Evolutionary conservation across 2,113 vertebrate genomes (phyloP).

Genomic region (Eudorcas thomsonii): DNA sequence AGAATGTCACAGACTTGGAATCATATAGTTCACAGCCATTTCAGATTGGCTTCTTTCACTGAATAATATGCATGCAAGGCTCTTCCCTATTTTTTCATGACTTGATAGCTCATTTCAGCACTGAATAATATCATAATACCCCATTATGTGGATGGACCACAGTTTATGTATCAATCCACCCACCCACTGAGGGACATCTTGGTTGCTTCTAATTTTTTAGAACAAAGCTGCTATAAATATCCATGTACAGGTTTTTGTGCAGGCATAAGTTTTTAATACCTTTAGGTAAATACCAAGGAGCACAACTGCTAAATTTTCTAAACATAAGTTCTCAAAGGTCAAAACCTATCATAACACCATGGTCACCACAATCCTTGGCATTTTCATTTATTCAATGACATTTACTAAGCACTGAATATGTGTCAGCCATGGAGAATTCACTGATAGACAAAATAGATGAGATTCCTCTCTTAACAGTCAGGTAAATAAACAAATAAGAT

Average conservation of each 20-base stretch:
- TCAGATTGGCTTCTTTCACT: not conserved
- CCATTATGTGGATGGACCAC: not conserved
- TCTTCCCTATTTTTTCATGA: not conserved
- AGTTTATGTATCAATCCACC: not conserved
- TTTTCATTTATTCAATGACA: not conserved
- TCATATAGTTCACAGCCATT: not conserved
- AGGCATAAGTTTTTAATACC: not conserved
- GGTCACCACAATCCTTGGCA: not conserved
- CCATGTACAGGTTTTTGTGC: not conserved
- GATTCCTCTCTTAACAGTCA: not conserved
- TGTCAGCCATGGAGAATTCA: not conserved
- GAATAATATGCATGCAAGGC: not conserved
- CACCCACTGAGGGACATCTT: not conserved
- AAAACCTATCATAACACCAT: not conserved
- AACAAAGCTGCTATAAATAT: not conserved
- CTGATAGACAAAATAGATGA: fast-evolving
- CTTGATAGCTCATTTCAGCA: not conserved
- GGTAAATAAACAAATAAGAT: not conserved
- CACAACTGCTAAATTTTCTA: not conserved
- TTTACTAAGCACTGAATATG: fast-evolving
- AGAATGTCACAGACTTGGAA: not conserved
- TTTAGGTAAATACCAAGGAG: not conserved
- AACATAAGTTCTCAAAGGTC: not conserved
- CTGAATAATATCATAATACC: too few species aligned
- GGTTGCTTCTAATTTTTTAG: not conserved